phyloP scores from a whole-genome alignment of 2,888 invertebrate species.

The Apamea epomidion region DNA sequence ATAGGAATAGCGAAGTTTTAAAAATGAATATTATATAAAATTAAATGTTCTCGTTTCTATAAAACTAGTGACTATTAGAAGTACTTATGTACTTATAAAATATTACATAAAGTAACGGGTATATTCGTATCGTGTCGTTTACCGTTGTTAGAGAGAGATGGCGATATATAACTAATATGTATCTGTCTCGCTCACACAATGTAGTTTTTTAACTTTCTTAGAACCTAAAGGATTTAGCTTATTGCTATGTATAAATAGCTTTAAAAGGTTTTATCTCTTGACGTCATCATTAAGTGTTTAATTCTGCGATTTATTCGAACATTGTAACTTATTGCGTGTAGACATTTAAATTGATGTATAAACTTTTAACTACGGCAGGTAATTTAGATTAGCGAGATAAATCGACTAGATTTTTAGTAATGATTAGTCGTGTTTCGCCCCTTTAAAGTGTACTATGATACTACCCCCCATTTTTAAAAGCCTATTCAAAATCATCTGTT shows the following conservation, averaged over 20 bases:
- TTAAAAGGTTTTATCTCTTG: conserved; percentile 27
- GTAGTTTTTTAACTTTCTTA: conserved; percentile 18
- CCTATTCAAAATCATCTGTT: neutral
- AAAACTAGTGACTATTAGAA: conserved; percentile 14
- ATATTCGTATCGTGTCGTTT: conserved; percentile 53
- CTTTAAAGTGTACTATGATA: neutral
- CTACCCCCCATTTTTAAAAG: neutral
- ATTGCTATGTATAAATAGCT: conserved; percentile 51
- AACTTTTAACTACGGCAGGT: conserved; percentile 18
- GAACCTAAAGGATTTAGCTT: conserved; percentile 19
- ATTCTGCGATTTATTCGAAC: conserved; percentile 4
- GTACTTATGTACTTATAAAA: conserved; percentile 25
- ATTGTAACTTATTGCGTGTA: conserved; percentile 11
- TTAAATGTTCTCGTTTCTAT: conserved; percentile 7
- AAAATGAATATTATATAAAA: conserved; percentile 3
- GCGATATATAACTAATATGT: conserved; percentile 19
- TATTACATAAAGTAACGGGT: conserved; percentile 47
- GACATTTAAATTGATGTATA: conserved; percentile 29
- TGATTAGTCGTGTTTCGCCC: conserved; percentile 6
- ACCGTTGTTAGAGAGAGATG: conserved; percentile 33
- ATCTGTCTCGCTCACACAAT: conserved; percentile 45
- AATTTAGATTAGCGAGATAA: conserved; percentile 4
- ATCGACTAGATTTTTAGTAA: conserved; percentile 9
- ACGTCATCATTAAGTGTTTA: conserved; percentile 32
- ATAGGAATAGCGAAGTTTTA: conserved; percentile 16